phyloP scores from a whole-genome alignment of 2,113 vertebrate genomes.

The Alaudala cheleensis region DNA sequence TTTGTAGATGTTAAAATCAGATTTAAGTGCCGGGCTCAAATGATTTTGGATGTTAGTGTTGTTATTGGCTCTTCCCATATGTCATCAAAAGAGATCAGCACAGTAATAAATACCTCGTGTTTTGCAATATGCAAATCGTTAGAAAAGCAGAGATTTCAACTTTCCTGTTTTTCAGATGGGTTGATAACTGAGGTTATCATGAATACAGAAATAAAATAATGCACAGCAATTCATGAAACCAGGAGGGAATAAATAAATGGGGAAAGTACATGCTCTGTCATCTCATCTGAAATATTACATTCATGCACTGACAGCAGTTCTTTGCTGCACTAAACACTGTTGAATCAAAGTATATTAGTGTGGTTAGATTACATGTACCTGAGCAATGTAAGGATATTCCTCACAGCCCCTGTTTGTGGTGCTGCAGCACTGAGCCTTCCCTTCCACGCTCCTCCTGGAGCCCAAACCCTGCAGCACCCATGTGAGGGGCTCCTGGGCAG shows the following conservation, averaged over 20 bases:
- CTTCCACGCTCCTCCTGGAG: fast-evolving
- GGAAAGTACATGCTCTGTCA: not conserved
- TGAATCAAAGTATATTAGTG: not conserved
- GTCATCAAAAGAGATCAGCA: not conserved
- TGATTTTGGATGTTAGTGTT: conserved; percentile 46
- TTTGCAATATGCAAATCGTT: not conserved
- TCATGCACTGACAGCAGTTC: not conserved
- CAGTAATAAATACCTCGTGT: not conserved
- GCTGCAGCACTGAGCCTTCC: not conserved
- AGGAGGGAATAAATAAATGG: not conserved
- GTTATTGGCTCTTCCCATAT: conserved; percentile 27
- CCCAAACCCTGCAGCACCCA: not conserved
- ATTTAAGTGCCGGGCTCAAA: conserved; percentile 47
- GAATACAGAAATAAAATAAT: not conserved
- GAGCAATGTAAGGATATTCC: not conserved
- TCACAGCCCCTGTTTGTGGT: not conserved
- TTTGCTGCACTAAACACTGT: not conserved
- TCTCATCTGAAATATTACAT: not conserved
- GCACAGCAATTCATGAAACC: not conserved
- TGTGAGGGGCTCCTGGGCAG: not conserved
- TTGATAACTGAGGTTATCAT: not conserved
- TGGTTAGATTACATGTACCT: not conserved
- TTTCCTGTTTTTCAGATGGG: not conserved
- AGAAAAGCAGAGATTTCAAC: not conserved
- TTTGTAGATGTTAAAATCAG: conserved; percentile 66